phyloP scores from a whole-genome alignment of 37 sponge, comb jelly and placozoan species.

The Geodia barretti region DNA sequence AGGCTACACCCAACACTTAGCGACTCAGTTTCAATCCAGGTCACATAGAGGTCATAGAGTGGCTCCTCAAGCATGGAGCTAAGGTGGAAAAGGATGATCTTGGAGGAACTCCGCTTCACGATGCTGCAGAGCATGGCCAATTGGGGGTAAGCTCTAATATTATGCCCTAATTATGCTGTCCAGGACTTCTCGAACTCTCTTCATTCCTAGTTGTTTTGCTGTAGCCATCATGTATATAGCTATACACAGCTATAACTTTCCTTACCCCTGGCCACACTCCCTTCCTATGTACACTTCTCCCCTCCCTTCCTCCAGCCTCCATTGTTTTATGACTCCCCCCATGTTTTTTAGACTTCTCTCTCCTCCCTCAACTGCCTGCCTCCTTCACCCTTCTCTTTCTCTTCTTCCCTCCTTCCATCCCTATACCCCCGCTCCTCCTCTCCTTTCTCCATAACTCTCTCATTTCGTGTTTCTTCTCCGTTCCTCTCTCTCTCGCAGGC shows the following conservation, averaged over 20 bases:
- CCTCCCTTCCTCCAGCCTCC: too few relatives aligned
- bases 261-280: background rate
- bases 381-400: background rate
- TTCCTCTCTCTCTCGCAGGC: conserved; percentile 20
- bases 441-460: background rate
- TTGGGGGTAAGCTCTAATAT: conserved; percentile 29
- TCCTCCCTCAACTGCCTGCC: background rate
- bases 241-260: background rate
- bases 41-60: conserved; percentile 38
- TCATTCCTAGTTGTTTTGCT: too few relatives aligned
- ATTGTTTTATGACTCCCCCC: too few relatives aligned
- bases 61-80: conserved; percentile 63
- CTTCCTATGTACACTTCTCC: background rate
- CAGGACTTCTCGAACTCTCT: background rate
- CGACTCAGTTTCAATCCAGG: too few relatives aligned
- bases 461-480: too few relatives aligned
- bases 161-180: background rate
- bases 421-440: background rate
- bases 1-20: background rate
- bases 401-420: background rate
- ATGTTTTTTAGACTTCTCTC: too few relatives aligned
- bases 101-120: conserved; percentile 82
- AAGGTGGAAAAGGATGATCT: conserved; percentile 60
- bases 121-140: conserved; percentile 87
- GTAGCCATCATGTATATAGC: background rate